Base-by-base conservation (phyloP, 2,888 invertebrate genomes). In the Branchipolynoe longqiensis region DNA sequence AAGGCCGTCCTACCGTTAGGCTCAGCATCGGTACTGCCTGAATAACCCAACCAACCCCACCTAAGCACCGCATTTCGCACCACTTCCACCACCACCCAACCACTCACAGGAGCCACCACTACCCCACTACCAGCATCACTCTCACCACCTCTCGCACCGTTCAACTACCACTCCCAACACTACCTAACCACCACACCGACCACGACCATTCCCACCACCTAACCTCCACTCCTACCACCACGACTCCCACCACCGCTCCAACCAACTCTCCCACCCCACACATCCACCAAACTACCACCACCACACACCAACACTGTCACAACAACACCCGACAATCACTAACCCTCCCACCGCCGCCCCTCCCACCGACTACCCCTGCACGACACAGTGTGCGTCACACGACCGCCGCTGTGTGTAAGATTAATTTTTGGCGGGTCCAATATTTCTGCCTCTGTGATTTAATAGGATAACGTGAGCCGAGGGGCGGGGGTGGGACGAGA, bases 371-470 rank as follows among this genome's bases (percentile, higher is more conserved):
- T 33, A 12, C 33, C 3, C 62, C 33, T 4, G 8, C 62, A 31
- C 62, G 62, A 12, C 48, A 48, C 8, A 48, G 48, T 6, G n/a
- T 18, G n/a, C n/a, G 14, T n/a, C 58, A 8, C n/a, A n/a, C 58
- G 4, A 18, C n/a, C n/a, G 58, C 14, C 58, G 62, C 33, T 1
- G 12, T 22, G 62, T 4, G 62, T 4, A 31, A 62, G 62, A 62
- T 62, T 25, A 62, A 25, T 62, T 31, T 62, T 62, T 25, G 62
- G 62, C 22, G 62, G 3, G 28, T 31, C 33, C 62, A 62, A 62
- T 62, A 62, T 62, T 62, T 62, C 62, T 62, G 31, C 33, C 62
- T 4, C 12, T 31, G 62, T 62, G 62, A 62, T 62, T 62, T 62
- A 62, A 62, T 62, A 62, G 62, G 62, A 62, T 62, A 62, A 31